phyloP scores from a whole-genome alignment of 2,888 invertebrate species.

The Leucophenga montana region DNA sequence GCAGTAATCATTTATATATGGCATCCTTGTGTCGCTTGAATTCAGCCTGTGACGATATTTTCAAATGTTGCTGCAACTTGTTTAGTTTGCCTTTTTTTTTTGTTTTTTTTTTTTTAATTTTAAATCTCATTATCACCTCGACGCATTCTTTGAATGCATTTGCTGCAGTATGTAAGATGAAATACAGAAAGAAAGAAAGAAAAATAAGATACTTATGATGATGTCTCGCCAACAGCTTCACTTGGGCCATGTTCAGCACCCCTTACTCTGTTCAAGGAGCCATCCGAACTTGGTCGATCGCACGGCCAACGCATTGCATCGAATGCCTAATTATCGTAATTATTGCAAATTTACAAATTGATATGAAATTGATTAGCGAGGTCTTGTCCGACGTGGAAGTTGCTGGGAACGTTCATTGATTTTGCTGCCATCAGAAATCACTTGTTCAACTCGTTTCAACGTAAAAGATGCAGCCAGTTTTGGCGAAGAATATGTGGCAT shows the following conservation, averaged over 20 bases:
- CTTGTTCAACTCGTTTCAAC: no score
- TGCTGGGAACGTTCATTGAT: no score
- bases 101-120: conserved; percentile 56
- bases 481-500: no score
- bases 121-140: conserved; percentile 69
- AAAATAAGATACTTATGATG: neutral
- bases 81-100: neutral
- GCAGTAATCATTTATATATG: neutral
- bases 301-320: conserved; percentile 47
- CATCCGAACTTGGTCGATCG: neutral
- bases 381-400: conserved; percentile 25
- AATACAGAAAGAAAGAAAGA: no score
- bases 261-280: neutral
- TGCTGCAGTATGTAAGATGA: neutral
- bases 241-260: no score
- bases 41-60: conserved; percentile 40
- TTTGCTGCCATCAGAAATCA: no score
- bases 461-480: no score
- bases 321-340: conserved; percentile 72
- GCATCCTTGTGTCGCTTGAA: no score
- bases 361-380: conserved; percentile 72
- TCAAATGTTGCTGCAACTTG: conserved; percentile 10
- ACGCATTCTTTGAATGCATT: conserved; percentile 64
- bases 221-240: neutral
- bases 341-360: conserved; percentile 73